Base-by-base conservation (phyloP, 2,113 vertebrate genomes). In the Furnarius figulus region DNA sequence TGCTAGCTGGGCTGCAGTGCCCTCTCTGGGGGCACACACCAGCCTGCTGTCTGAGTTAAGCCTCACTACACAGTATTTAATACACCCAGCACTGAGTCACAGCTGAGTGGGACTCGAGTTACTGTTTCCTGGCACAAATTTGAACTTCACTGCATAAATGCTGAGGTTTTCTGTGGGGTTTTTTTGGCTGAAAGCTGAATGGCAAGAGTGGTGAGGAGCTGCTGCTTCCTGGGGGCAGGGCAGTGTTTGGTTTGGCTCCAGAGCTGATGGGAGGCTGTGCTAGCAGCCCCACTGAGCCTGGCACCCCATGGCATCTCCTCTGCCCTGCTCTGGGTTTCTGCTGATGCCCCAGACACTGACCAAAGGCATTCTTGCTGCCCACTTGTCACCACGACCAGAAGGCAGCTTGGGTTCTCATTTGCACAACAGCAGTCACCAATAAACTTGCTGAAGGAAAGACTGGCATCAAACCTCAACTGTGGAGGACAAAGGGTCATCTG, bases 41-140 rank as follows among this genome's bases (percentile, higher is more conserved):
- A 50, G 67, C 35, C 85, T 80, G 61, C 80, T 92, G 86, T 88
- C 75, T 8, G 77, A 90, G 39, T 71, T 88, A 77, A 92, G 79
- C 76, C 80, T 63, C 65, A 92, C 77, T 92, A 55, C 72, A 88
- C 92, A 92, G 90, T 96, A 86, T 95, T 95, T 96, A 90, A 81
- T 74, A 89, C 47, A 89, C 39, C 2, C 13, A 92, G 89, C 50
- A 81, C 14, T 96, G 90, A 97, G 42, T 96, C 95, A 95, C 47
- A 81, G 72, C 86, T 93, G 96, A 93, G 94, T 93, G 73, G 83
- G 89, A 86, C 75, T 95, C 86, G 40, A 92, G 46, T 80, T 85
- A 30, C 81, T 73, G 53, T 62, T 91, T 86, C 56, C 76, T 37
- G 19, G 30, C 79, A 93, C 55, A 90, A 92, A 70, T 8, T 86